These are phyloP conservation scores for Pardalotus punctatus DNA, from an alignment of 2,113 vertebrate species.

Conservation along the genomic window DNA sequence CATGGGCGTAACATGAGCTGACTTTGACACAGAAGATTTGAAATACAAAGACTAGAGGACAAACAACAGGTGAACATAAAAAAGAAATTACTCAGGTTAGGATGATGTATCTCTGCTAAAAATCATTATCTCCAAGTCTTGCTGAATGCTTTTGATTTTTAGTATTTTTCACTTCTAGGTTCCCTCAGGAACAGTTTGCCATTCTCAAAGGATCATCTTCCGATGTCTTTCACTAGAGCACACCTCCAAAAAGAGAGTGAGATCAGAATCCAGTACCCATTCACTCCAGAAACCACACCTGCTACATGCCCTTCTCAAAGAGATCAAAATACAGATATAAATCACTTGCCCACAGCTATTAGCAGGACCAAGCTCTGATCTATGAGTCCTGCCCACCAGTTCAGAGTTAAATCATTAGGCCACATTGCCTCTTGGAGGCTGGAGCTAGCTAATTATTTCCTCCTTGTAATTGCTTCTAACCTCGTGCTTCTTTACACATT, in stretches of 20 bases:
- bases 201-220: neutral
- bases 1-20: accelerated
- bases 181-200: neutral
- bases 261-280: neutral
- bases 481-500: neutral
- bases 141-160: neutral
- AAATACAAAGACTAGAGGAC: neutral
- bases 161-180: neutral
- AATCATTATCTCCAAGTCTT: neutral
- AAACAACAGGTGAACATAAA: neutral
- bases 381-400: neutral
- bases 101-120: neutral
- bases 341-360: neutral
- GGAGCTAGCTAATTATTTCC: neutral
- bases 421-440: neutral
- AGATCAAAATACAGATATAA: neutral
- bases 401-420: neutral
- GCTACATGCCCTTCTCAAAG: neutral
- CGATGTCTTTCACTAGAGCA: neutral
- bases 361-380: neutral
- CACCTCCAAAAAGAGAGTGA: neutral
- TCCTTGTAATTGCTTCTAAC: neutral
- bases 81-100: neutral
- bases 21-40: neutral
- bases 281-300: neutral